These are phyloP conservation scores for Ferdinandea cuprea DNA, from an alignment of 2,888 invertebrate genomes.

Conservation along the genomic window DNA sequence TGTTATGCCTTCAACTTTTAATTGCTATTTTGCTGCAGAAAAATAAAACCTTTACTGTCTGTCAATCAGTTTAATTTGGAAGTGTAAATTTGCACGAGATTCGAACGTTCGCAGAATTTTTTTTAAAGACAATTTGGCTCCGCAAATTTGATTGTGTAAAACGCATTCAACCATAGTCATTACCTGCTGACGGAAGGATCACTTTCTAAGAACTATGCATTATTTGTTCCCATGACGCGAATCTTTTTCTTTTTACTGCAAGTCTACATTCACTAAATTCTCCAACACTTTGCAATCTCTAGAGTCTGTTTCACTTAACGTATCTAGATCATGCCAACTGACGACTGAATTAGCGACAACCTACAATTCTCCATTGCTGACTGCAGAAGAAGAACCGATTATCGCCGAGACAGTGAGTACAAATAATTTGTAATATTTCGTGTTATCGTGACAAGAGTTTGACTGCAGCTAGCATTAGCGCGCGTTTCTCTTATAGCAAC, in stretches of 20 bases:
- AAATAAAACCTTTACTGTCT: neutral
- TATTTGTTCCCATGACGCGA: neutral
- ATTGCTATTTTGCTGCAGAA: slow-evolving; percentile 18
- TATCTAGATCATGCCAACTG: slow-evolving; percentile 49
- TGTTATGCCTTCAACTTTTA: slow-evolving; percentile 25
- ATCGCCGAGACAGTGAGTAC: slow-evolving; percentile 51
- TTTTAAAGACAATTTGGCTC: neutral
- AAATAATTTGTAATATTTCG: slow-evolving; percentile 58
- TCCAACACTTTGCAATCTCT: slow-evolving; percentile 10
- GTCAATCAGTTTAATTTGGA: neutral
- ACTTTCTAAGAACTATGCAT: slow-evolving; percentile 30
- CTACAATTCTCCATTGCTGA: slow-evolving; percentile 41
- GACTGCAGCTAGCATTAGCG: slow-evolving; percentile 5
- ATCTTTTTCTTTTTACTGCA: slow-evolving; percentile 32
- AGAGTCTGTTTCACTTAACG: slow-evolving; percentile 40
- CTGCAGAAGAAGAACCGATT: slow-evolving; percentile 20
- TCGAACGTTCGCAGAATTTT: neutral
- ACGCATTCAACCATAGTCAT: neutral
- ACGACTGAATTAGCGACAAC: slow-evolving; percentile 53
- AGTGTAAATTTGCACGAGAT: too few relatives aligned
- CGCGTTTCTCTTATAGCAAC: slow-evolving; percentile 27
- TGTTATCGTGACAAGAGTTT: slow-evolving; percentile 40
- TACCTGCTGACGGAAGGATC: slow-evolving; percentile 41
- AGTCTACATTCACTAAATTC: slow-evolving; percentile 34
- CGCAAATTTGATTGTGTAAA: neutral